Evolutionary conservation across 2,888 invertebrate genomes (phyloP).

Genomic region (Cephus pulcher): DNA sequence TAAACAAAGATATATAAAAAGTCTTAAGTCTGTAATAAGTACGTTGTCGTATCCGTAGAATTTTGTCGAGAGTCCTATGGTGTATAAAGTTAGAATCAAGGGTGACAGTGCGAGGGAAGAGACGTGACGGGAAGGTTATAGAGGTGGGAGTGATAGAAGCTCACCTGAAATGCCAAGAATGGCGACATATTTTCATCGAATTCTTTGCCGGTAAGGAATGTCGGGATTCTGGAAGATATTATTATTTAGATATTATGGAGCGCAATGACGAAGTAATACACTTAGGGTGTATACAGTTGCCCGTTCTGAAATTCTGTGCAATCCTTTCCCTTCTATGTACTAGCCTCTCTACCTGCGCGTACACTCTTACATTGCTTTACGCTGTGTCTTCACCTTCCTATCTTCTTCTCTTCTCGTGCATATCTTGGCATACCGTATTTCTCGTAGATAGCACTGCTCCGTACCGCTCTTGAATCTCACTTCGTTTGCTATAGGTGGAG

Average conservation of each 20-base stretch:
- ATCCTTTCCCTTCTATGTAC: conserved; percentile 18
- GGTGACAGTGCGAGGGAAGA: not conserved
- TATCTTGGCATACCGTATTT: conserved; percentile 27
- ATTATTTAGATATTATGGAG: conserved; percentile 51
- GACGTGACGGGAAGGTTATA: not conserved
- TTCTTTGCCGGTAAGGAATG: conserved; percentile 47
- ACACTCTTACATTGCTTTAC: not conserved
- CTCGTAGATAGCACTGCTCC: conserved; percentile 19
- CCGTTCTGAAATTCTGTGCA: conserved; percentile 18
- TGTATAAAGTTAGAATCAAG: not conserved
- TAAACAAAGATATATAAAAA: not conserved
- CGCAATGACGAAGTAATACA: conserved; percentile 38
- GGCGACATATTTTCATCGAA: conserved; percentile 50
- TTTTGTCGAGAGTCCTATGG: not conserved
- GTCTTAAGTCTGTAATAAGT: not conserved
- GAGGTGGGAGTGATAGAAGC: conserved; percentile 17
- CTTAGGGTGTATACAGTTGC: conserved; percentile 23
- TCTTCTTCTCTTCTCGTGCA: conserved; percentile 33
- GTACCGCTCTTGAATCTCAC: conserved; percentile 26
- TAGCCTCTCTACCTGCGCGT: not conserved
- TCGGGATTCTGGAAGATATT: conserved; percentile 41
- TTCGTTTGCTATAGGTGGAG: conserved; percentile 17
- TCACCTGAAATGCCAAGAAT: conserved; percentile 39
- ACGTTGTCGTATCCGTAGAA: not conserved
- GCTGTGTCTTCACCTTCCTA: not conserved